Evolutionary conservation across 2,113 vertebrate genomes (phyloP).

Genomic region (Larimichthys polyactis): DNA sequence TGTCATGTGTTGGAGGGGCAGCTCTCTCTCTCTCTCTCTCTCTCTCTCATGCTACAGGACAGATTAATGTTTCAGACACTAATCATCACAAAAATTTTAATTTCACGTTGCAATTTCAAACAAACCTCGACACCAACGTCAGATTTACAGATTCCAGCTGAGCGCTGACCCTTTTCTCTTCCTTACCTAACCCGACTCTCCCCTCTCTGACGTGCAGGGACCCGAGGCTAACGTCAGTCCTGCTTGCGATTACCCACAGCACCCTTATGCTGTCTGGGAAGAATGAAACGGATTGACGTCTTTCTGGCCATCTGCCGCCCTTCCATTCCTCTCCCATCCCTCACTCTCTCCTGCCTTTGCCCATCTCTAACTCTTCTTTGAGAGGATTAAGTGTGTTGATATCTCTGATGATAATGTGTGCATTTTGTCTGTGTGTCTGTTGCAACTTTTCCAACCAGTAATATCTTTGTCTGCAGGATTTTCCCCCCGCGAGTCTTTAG

Average conservation of each 20-base stretch:
- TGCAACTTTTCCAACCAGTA: slow-evolving; percentile 52
- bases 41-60: slow-evolving; percentile 37
- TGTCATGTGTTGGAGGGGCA: slow-evolving; percentile 34
- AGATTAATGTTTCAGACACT: slow-evolving; percentile 52
- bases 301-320: slow-evolving; percentile 83
- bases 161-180: slow-evolving; percentile 3
- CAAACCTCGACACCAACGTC: background rate
- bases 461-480: slow-evolving; percentile 61
- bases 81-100: background rate
- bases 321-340: slow-evolving; percentile 51
- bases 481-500: slow-evolving; percentile 34
- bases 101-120: background rate
- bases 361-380: slow-evolving; percentile 72
- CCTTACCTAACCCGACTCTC: background rate
- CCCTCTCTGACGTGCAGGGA: slow-evolving; percentile 54
- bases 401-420: slow-evolving; percentile 35
- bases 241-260: slow-evolving; percentile 65
- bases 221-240: slow-evolving; percentile 60
- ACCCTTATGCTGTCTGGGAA: slow-evolving; percentile 78
- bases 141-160: background rate
- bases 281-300: slow-evolving; percentile 82
- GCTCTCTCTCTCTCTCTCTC: background rate
- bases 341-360: slow-evolving; percentile 37
- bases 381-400: slow-evolving; percentile 83
- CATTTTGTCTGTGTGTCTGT: slow-evolving; percentile 47